Percentiles rank a stretch among this genome's conserved stretches.
phyloP scores from a whole-genome alignment of 2,113 vertebrate species.

The Saguinus midas region DNA sequence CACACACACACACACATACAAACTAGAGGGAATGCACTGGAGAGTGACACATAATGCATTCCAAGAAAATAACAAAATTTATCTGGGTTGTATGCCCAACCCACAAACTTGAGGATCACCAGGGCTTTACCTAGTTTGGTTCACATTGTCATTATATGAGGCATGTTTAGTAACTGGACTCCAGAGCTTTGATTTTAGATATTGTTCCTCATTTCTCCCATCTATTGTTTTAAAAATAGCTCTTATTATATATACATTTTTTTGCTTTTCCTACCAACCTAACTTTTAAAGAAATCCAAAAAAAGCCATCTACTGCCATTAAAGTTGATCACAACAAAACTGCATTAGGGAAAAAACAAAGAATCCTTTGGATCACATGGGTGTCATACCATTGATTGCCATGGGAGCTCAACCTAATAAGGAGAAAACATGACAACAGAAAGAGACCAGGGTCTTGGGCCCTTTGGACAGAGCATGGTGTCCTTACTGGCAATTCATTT shows the following conservation, averaged over 20 bases:
- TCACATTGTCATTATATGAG: not conserved
- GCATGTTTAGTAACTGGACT: not conserved
- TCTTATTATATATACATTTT: not conserved
- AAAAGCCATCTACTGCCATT: not conserved
- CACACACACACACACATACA: not conserved
- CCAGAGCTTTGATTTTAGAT: not conserved
- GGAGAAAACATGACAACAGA: not conserved
- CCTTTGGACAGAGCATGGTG: not conserved
- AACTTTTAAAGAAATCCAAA: slow-evolving; percentile 16
- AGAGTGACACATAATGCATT: not conserved
- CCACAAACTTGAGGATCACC: not conserved
- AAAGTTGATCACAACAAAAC: not conserved
- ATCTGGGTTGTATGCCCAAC: not conserved
- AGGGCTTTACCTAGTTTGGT: not conserved
- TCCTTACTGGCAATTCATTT: not conserved
- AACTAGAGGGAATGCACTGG: not conserved
- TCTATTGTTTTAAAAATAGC: not conserved
- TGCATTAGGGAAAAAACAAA: not conserved
- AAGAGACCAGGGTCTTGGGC: not conserved
- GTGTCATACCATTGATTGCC: not conserved
- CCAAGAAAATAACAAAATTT: not conserved
- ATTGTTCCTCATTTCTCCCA: not conserved
- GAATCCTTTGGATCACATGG: not conserved
- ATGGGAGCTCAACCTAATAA: not conserved
- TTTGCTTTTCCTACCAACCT: not conserved